Percentiles rank a stretch among this genome's conserved stretches.
Conservation (phyloP, 2,888 invertebrate genomes). For the Amaurobius ferox region DNA sequence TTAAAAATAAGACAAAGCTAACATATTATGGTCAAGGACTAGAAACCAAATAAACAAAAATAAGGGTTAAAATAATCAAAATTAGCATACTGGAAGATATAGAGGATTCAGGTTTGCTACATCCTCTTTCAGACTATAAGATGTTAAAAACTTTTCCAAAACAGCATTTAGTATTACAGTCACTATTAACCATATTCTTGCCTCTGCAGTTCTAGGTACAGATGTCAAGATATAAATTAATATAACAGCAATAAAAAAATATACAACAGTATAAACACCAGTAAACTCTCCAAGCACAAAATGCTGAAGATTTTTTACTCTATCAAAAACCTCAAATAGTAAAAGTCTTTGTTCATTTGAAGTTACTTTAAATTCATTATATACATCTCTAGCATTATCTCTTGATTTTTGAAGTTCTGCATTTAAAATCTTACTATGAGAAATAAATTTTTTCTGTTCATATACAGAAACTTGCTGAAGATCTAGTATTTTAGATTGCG, state of each 20-base stretch:
- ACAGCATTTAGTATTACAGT: slow-evolving; percentile 80
- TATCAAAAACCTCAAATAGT: slow-evolving; percentile 81
- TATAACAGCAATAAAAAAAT: slow-evolving; percentile 80
- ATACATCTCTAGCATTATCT: slow-evolving; percentile 33
- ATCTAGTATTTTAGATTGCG: slow-evolving; percentile 80
- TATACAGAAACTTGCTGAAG: slow-evolving; percentile 77
- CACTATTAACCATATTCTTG: slow-evolving; percentile 81
- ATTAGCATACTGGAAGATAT: slow-evolving; percentile 31
- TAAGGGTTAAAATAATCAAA: too few species aligned
- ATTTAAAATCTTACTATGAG: slow-evolving; percentile 76
- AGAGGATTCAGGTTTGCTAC: slow-evolving; percentile 17
- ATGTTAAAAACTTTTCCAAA: slow-evolving; percentile 78
- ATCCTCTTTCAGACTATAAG: slow-evolving; percentile 54
- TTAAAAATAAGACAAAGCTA: too few species aligned
- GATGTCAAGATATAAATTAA: slow-evolving; percentile 81
- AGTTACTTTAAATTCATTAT: slow-evolving; percentile 78
- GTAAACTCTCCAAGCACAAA: slow-evolving; percentile 83
- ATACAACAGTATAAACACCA: slow-evolving; percentile 82
- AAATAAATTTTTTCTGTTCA: slow-evolving; percentile 77
- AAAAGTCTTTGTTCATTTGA: slow-evolving; percentile 81
- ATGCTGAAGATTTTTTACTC: slow-evolving; percentile 81
- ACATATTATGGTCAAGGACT: too few species aligned
- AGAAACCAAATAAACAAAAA: too few species aligned
- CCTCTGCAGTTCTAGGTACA: slow-evolving; percentile 80
- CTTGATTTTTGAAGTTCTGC: slow-evolving; percentile 40